phyloP scores from a whole-genome alignment of 2,888 invertebrate genomes.

The Sacculina carcini region DNA sequence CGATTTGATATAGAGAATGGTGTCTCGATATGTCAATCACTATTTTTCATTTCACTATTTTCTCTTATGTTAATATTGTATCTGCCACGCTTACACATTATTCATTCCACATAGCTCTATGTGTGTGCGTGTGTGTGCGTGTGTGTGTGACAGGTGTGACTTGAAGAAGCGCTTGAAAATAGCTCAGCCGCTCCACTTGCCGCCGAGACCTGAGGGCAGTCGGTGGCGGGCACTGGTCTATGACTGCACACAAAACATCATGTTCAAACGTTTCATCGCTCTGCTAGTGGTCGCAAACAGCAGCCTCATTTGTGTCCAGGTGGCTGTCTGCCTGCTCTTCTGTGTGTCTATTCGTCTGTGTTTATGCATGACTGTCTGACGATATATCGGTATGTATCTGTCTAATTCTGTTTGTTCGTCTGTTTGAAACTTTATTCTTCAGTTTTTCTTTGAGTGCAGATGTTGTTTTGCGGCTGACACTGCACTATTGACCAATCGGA shows the following conservation, averaged over 20 bases:
- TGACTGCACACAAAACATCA: slow-evolving; percentile 86
- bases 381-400: neutral
- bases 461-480: no score
- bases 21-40: neutral
- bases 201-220: slow-evolving; percentile 80
- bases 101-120: no score
- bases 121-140: neutral
- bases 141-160: slow-evolving; percentile 41
- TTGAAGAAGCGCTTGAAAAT: slow-evolving; percentile 93
- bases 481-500: no score
- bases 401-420: neutral
- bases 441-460: neutral
- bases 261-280: slow-evolving; percentile 83
- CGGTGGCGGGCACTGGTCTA: slow-evolving; percentile 81
- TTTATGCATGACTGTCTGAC: neutral
- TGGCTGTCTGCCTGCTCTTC: slow-evolving; percentile 38
- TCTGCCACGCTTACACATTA: no score
- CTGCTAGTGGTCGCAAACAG: slow-evolving; percentile 82
- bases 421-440: neutral
- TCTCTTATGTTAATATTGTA: no score
- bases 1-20: neutral
- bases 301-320: slow-evolving; percentile 61
- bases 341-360: slow-evolving; percentile 6
- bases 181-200: slow-evolving; percentile 90
- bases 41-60: slow-evolving; percentile 4